phyloP scores from a whole-genome alignment of 2,113 vertebrate species.

The Alligator mississippiensis region DNA sequence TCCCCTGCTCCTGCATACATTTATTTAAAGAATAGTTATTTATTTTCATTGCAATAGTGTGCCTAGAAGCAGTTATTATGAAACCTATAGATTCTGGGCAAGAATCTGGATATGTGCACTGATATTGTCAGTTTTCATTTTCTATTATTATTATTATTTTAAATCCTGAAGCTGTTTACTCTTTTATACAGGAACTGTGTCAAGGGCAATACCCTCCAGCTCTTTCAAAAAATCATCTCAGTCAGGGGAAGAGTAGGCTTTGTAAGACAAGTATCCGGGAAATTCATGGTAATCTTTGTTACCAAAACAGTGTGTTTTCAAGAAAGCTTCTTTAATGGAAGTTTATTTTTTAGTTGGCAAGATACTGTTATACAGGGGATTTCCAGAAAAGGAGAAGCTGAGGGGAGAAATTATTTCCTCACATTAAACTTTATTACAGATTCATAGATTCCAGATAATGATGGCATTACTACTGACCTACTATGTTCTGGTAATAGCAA shows the following conservation, averaged over 20 bases:
- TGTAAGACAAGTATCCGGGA: not conserved
- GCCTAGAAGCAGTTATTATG: not conserved
- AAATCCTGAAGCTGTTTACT: not conserved
- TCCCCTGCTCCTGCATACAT: not conserved
- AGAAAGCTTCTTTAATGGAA: not conserved
- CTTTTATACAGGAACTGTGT: not conserved
- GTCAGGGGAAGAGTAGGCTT: not conserved
- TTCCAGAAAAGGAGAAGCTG: not conserved
- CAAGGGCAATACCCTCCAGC: not conserved
- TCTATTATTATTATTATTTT: not conserved
- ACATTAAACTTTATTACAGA: not conserved
- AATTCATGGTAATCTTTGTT: not conserved
- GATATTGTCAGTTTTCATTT: not conserved
- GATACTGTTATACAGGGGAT: not conserved
- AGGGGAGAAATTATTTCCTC: not conserved
- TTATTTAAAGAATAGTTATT: not conserved
- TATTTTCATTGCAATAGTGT: not conserved
- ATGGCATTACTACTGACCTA: not conserved
- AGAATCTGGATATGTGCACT: not conserved
- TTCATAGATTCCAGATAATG: not conserved
- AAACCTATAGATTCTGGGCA: not conserved
- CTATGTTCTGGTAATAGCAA: not conserved
- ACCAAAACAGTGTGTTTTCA: not conserved
- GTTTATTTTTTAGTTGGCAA: not conserved
- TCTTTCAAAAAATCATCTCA: not conserved